A percentile compares a stretch with the other conserved stretches of the same genome.
These are phyloP conservation scores for Cebus imitator DNA, from an alignment of 2,113 vertebrate genomes.

Conservation along the genomic window DNA sequence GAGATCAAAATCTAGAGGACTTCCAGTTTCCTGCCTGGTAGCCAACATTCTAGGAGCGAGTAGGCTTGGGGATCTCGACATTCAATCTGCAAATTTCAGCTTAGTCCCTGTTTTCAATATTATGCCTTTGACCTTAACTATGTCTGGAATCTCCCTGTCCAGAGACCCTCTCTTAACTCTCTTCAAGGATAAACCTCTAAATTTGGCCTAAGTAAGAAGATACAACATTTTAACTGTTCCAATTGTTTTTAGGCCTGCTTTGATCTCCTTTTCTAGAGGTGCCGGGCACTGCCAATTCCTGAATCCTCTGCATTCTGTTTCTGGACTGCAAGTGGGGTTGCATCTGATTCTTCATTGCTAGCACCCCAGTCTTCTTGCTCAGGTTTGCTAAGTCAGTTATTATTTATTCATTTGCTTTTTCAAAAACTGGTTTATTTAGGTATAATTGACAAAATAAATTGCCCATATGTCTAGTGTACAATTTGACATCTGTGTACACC, in stretches of 20 bases:
- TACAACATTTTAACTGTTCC: neutral
- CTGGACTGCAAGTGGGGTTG: neutral
- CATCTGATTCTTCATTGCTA: neutral
- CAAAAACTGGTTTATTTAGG: neutral
- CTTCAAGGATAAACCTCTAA: neutral
- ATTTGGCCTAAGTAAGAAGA: neutral
- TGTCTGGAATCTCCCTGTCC: neutral
- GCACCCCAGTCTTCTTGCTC: neutral
- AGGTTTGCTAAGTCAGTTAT: slow-evolving; percentile 9
- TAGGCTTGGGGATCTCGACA: neutral
- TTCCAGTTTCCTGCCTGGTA: neutral
- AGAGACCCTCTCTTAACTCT: neutral
- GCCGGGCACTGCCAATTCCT: neutral
- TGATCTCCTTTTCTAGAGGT: neutral
- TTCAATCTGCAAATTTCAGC: neutral
- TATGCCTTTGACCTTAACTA: neutral
- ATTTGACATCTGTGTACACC: neutral
- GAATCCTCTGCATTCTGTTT: neutral
- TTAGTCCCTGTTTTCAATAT: neutral
- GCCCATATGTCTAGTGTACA: neutral
- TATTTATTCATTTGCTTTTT: neutral
- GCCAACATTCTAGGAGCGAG: neutral
- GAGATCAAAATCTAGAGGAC: neutral
- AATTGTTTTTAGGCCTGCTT: neutral
- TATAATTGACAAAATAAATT: neutral